Evolutionary conservation across 2,797 vertebrate genomes (phyloP), one percentile per base, ranked within the genome.

Genomic region (Centroberyx gerrardi): DNA sequence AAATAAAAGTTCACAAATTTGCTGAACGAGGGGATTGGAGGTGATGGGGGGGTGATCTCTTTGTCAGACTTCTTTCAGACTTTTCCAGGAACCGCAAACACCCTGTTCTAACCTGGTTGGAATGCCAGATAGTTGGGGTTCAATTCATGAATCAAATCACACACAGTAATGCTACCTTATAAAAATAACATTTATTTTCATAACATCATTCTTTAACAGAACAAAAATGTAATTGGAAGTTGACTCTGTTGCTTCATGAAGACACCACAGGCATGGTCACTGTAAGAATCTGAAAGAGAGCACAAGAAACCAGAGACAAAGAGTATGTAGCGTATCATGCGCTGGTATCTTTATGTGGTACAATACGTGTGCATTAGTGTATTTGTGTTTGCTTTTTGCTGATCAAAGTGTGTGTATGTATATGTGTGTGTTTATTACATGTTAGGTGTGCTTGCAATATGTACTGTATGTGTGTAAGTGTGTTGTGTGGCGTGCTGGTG

Each of bases 231-330:
- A 74, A 6, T 0, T 58, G 15, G 9, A 65, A 3, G 18, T 22
- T 2, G n/a, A 49, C 31, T 63, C 5, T 29, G 28, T 15, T 13
- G 14, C 13, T 79, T 93, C 71, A 93, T 62, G 87, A 87, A 3
- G 90, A 90, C 61, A 82, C 44, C 62, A 94, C 84, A 0, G 94
- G 90, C 93, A 94, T 90, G 5, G 92, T 94, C 64, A 95, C 90
- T 3, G 92, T 94, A 4, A 95, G 93, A 18, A 90, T 78, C 94
- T 95, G 83, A 29, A 56, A 49, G 40, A 56, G 18, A 87, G 2
- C 83, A 6, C 17, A n/a, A 33, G 33, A 33, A 55, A 2, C 22
- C 18, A 68, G 13, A 7, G 56, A 51, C 31, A 68, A 17, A 73
- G 12, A 60, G 56, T 46, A 17, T 36, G 13, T 6, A 33, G 5